Base-by-base conservation (phyloP, 2,797 vertebrate genomes). In the Potorous gilbertii region DNA sequence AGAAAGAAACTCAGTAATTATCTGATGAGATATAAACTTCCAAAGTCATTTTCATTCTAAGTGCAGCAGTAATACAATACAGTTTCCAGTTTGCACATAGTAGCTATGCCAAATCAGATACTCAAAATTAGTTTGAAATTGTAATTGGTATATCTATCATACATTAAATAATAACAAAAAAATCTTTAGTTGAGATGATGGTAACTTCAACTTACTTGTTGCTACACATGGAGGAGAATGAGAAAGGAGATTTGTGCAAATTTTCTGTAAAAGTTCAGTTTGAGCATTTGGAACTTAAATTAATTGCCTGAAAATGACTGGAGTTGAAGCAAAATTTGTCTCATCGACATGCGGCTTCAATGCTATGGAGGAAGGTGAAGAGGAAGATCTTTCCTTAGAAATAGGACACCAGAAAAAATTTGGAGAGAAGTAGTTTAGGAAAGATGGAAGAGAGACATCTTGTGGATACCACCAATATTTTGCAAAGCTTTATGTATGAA, bases 371-470 rank as follows among this genome's bases (percentile, higher is more conserved):
- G 28, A 96, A 97, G 31, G 89, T 96, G 62, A 95, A 52, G 16
- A 54, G 66, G 16, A 46, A 95, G 46, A 92, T 5, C 0, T 56
- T 21, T 74, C 18, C 66, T 21, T 40, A 96, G 93, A 55, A 95
- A 93, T 0, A 94, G 55, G 40, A 59, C 13, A 94, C 3, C 4
- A 95, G 29, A 96, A 95, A 57, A 50, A 94, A 29, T 8, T 87
- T 90, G 34, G 28, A 94, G 94, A 95, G 52, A 94, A 97, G 91
- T 95, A 90, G 91, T 62, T 62, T 90, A 90, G 94, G 90, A 5
- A 10, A 93, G 56, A 56, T 93, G 92, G 4, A 91, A 5, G 1
- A 93, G 8, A 56, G 40, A 93, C 1, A 87, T 50, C 81, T 97
- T 46, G 4, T 2, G n/a, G 74, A 50, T 87, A 92, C 46, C 90